phyloP scores from a whole-genome alignment of 2,888 invertebrate genomes.

The Orthosia cruda region DNA sequence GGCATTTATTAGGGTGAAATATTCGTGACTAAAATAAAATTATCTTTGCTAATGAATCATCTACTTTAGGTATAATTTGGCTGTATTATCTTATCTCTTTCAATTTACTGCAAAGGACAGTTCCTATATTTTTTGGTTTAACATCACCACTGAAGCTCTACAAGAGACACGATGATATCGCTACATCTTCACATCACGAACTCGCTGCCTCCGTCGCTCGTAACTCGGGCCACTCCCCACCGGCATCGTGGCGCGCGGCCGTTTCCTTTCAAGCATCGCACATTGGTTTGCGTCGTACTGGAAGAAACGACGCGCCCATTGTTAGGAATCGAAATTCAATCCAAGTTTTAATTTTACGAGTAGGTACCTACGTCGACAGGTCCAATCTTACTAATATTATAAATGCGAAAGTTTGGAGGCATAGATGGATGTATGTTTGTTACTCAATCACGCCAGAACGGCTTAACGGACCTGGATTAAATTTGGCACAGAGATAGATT shows the following conservation, averaged over 20 bases:
- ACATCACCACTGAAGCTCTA: not conserved
- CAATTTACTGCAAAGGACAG: not conserved
- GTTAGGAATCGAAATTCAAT: slow-evolving; percentile 74
- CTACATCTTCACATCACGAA: not conserved
- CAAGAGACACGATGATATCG: not conserved
- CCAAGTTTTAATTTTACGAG: slow-evolving; percentile 68
- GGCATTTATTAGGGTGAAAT: too few relatives aligned
- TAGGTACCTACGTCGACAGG: slow-evolving; percentile 18
- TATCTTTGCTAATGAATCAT: too few relatives aligned
- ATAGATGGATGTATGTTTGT: too few relatives aligned
- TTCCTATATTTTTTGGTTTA: not conserved
- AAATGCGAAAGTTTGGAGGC: too few relatives aligned
- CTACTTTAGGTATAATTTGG: too few relatives aligned
- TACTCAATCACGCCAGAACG: too few relatives aligned
- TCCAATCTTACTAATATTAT: not conserved
- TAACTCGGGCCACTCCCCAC: slow-evolving; percentile 16
- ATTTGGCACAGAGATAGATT: too few relatives aligned
- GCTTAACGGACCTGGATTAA: too few relatives aligned
- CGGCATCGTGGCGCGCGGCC: slow-evolving; percentile 22
- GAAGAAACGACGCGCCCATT: slow-evolving; percentile 71
- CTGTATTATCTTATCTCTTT: too few relatives aligned
- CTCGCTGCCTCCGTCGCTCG: not conserved
- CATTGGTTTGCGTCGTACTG: slow-evolving; percentile 62
- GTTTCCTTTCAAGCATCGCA: slow-evolving; percentile 60
- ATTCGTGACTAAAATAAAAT: too few relatives aligned